Conservation (phyloP, 1,140 invertebrate species). For the Penaeus indicus region DNA sequence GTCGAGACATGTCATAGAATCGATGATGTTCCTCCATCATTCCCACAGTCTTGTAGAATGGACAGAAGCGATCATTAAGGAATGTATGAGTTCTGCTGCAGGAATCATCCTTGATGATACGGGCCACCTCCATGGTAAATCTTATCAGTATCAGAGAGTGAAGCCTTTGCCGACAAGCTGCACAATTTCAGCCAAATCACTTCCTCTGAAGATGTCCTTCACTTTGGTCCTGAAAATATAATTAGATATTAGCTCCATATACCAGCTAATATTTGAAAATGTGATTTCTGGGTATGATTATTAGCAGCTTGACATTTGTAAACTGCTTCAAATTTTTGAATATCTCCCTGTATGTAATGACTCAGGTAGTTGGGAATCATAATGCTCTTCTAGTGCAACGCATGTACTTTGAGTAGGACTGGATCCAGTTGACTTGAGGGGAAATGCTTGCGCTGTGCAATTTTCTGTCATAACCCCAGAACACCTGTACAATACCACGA, state of each 20-base stretch:
- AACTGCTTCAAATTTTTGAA: conserved; percentile 68
- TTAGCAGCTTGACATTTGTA: too few relatives aligned
- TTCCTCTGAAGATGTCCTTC: conserved; percentile 98
- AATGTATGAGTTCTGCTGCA: conserved; percentile 98
- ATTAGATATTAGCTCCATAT: too few relatives aligned
- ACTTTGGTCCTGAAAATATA: conserved; percentile 84
- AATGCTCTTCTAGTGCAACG: conserved; percentile 98
- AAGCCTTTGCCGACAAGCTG: conserved; percentile 99
- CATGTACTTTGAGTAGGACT: conserved; percentile 99
- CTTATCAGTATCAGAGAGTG: conserved; percentile 98
- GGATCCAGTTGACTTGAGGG: conserved; percentile 99
- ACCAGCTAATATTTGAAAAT: too few relatives aligned
- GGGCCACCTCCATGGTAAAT: conserved; percentile 99
- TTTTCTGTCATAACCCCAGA: conserved; percentile 99
- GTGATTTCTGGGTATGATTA: too few relatives aligned
- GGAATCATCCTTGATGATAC: conserved; percentile 98
- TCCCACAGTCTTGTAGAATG: conserved; percentile 99
- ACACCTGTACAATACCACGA: conserved; percentile 99
- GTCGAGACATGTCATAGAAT: conserved; percentile 98
- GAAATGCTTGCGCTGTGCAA: conserved; percentile 99
- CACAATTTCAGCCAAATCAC: conserved; percentile 99
- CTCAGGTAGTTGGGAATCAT: conserved; percentile 99
- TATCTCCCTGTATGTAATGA: conserved; percentile 82
- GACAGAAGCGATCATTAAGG: conserved; percentile 98
- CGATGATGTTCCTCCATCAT: conserved; percentile 99